phyloP scores from a whole-genome alignment of 2,113 vertebrate species.

The Triplophysa rosa region DNA sequence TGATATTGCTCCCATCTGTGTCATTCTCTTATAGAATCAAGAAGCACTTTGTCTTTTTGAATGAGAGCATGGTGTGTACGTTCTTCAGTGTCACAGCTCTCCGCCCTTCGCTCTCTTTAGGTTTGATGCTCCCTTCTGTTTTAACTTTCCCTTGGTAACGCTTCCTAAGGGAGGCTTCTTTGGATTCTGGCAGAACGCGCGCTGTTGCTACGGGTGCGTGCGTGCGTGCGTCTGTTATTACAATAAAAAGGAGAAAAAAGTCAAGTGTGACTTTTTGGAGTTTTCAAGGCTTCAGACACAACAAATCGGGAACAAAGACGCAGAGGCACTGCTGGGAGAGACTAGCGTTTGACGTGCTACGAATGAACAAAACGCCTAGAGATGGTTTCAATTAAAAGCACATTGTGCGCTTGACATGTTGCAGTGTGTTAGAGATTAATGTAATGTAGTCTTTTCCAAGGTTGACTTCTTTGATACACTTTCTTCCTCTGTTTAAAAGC shows the following conservation, averaged over 20 bases:
- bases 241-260: constrained; percentile 26
- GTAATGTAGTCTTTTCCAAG: not conserved
- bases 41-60: constrained; percentile 12
- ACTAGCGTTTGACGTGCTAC: constrained; percentile 37
- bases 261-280: constrained; percentile 52
- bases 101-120: constrained; percentile 22
- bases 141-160: constrained; percentile 62
- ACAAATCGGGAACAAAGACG: constrained; percentile 59
- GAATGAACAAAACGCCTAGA: constrained; percentile 13
- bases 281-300: constrained; percentile 52
- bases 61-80: constrained; percentile 6
- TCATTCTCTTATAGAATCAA: not conserved
- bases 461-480: constrained; percentile 12
- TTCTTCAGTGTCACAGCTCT: constrained; percentile 22
- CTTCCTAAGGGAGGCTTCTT: constrained; percentile 60
- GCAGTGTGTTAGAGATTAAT: not conserved
- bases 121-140: constrained; percentile 48
- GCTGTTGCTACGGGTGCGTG: constrained; percentile 64
- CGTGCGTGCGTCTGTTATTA: constrained; percentile 42
- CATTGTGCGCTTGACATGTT: not conserved
- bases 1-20: not conserved
- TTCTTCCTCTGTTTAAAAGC: not conserved
- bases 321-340: constrained; percentile 37
- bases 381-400: constrained; percentile 19
- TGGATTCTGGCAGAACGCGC: constrained; percentile 62